Base-by-base conservation (phyloP, 64 coral and sea anemone species). In the Cladopsammia gracilis region DNA sequence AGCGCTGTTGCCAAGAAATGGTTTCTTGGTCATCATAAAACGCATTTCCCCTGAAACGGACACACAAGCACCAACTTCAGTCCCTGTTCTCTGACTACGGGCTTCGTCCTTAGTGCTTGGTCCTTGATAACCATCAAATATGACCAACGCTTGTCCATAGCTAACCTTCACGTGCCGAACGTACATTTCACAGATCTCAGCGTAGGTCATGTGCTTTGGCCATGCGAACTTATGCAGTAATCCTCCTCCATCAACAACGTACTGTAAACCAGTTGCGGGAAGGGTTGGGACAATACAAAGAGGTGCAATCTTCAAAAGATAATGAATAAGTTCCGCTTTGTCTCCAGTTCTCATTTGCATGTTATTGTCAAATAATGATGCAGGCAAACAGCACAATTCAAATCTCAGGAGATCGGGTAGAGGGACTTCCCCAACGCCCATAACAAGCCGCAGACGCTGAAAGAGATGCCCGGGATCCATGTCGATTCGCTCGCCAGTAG, bases 21-120 rank as follows among this genome's bases (percentile, higher is more conserved):
- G 25, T 77, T 89, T 89, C 59, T 89, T 89, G 72, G 0, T 12
- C 87, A 78, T 89, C 26, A 18, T 89, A 11, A 90, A 73, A 13
- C 56, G 88, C 73, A 79, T 90, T 90, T 90, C 74, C 4, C 5
- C 0, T 18, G 88, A 64, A 25, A 90, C 58, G 3, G 74, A 48
- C 44, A 78, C 88, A 48, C 9, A 6, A 0, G 88, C 25, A 4
- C 87, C 88, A 78, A 90, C 73, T 5, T 90, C 57, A 10, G 56
- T 72, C 6, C 62, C 51, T 44, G 61, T 42, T 70, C 89, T 50
- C 11, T n/a, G 77, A 10, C 64, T 43, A 51, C 83, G 89, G 48
- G 78, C 89, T 83, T 83, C 77, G 6, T 91, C 89, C 89, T 91
- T 91, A 3, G 89, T 70, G 51, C 89, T 91, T 71, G 47, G 62